Evolutionary conservation across 2,888 invertebrate species (phyloP), one percentile per base, ranked within the genome.

Genomic region (Psylliodes chrysocephalus): DNA sequence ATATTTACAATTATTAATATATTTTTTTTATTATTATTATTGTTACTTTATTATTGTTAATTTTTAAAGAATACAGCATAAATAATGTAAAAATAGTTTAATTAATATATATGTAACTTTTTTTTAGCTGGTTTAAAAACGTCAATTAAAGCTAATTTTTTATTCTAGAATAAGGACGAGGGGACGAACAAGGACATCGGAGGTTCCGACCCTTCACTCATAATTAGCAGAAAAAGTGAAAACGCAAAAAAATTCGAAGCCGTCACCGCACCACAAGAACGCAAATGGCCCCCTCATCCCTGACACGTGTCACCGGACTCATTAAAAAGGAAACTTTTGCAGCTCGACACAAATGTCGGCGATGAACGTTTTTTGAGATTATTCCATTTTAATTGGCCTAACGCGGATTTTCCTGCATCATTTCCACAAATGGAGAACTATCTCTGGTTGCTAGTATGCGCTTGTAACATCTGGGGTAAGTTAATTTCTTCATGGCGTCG

Each of bases 401-500:
- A 47, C 17, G 14, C 22, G 22, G 10, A 10, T 49, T 49, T 49
- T 7, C 19, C 30, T 12, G 1, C 40, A 35, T 5, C 5, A 22
- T 25, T 47, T 57, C n/a, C 1, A 25, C 28, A 49, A 59, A 59
- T 59, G 59, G 59, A 59, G 25, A 49, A 28, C 17, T 40, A 49
- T 19, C 25, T 59, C 28, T 59, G 49, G 49, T n/a, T 59, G 14
- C 10, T 59, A 7, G n/a, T 59, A 1, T 59, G 44, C 44, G 28
- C 49, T 12, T 59, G 51, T 22, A 59, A 51, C 49, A 38, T 59
- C n/a, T 49, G 49, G n/a, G 59, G 59, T 59, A 49, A 59, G 49
- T 38, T 10, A 12, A 33, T n/a, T 35, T 22, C 6, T 22, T 22
- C 22, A 22, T 22, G 2, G 22, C n/a, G n/a, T n/a, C n/a, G n/a